phyloP scores from a whole-genome alignment of 2,888 invertebrate species.

The Zonitis immaculata region DNA sequence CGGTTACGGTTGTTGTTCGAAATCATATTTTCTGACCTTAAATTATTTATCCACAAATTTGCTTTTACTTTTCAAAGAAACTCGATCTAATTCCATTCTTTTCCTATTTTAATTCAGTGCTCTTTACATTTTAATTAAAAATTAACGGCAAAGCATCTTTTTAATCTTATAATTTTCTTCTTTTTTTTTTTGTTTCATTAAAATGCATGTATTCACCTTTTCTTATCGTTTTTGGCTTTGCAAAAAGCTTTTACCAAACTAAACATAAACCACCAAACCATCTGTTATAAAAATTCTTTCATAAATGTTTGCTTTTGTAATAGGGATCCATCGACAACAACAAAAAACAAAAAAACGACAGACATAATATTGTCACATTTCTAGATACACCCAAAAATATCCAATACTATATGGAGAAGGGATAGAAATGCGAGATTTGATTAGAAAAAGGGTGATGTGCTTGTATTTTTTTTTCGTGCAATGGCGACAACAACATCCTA shows the following conservation, averaged over 20 bases:
- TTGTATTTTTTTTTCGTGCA: neutral
- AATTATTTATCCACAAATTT: neutral
- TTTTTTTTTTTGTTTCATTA: too few relatives aligned
- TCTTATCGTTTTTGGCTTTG: neutral
- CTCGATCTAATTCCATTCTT: neutral
- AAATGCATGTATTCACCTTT: constrained; percentile 14
- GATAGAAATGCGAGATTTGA: constrained; percentile 12
- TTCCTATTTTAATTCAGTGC: neutral
- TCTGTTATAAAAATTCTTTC: neutral
- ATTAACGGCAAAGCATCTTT: constrained; percentile 8
- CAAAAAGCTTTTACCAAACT: neutral
- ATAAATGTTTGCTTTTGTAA: neutral
- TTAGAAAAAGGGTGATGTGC: constrained; percentile 8
- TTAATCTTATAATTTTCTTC: constrained; percentile 3
- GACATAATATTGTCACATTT: constrained; percentile 3
- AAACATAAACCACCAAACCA: neutral
- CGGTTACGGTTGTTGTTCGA: too few relatives aligned
- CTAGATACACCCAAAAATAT: neutral
- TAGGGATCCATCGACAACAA: neutral
- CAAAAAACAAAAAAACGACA: too few relatives aligned
- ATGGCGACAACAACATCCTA: neutral
- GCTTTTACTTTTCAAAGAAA: neutral
- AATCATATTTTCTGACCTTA: neutral
- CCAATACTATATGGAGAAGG: too few relatives aligned
- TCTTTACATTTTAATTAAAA: constrained; percentile 15